Base-by-base conservation (phyloP, 2,113 vertebrate species). In the Carlito syrichta region DNA sequence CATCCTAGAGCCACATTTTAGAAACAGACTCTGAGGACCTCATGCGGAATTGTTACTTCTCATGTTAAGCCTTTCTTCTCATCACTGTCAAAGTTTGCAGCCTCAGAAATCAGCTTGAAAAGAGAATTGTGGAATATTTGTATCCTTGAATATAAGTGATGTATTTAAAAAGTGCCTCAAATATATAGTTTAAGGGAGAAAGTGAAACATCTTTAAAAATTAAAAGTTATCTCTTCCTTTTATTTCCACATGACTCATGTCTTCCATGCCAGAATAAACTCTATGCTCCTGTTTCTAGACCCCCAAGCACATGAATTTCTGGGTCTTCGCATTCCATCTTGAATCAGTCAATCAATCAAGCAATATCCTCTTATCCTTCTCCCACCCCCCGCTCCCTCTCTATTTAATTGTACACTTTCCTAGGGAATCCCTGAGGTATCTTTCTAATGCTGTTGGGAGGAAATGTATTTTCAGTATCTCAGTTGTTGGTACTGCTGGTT, bases 81-180 rank as follows among this genome's bases (percentile, higher is more conserved):
- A 2, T 68, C 71, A 35, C 13, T 35, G 14, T 43, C 27, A 56
- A 77, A 73, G 48, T 54, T 38, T 38, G 14, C 30, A 74, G 22
- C 54, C 81, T 83, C 60, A 89, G 73, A 86, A 95, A 48, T 54
- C 48, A 94, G 69, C 38, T 19, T 52, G n/a, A 88, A 77, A 90
- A 74, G 58, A 85, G 17, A 86, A 85, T 76, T 40, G 11, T 45
- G 54, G 10, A 48, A 60, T 86, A 54, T 76, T 58, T 73, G 4
- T 62, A 43, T n/a, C 45, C 4, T 43, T 52, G 50, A 69, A 82
- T 87, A 85, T 10, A 84, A 86, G 81, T 77, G 38, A 71, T 20
- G 32, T 66, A 96, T 91, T 92, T 87, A 40, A 81, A 83, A 92
- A 71, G 43, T 38, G 25, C 84, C 58, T 88, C 76, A 82, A 78